These are phyloP conservation scores for Bombus huntii DNA, from an alignment of 1,140 invertebrate species.

Conservation along the genomic window DNA sequence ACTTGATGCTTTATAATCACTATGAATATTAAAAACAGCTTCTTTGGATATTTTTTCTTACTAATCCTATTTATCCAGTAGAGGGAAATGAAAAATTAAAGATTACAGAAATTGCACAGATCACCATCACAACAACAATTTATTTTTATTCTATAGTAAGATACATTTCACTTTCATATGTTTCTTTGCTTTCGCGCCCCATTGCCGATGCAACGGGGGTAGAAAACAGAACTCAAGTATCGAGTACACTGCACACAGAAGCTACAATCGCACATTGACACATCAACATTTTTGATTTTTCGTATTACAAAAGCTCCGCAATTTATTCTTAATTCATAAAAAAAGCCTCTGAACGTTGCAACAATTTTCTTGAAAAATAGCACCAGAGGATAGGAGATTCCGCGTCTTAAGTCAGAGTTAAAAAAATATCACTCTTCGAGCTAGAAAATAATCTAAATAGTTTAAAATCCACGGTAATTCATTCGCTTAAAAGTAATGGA, in stretches of 20 bases:
- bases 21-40: background rate
- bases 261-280: constrained; percentile 11
- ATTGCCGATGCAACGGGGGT: background rate
- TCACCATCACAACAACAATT: background rate
- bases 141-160: constrained; percentile 1
- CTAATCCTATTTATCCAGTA: background rate
- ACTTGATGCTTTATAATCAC: background rate
- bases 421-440: background rate
- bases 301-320: background rate
- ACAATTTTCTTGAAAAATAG: constrained; percentile 1
- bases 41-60: background rate
- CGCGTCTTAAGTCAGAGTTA: background rate
- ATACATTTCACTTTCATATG: constrained; percentile 26
- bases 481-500: constrained; percentile 31
- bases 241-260: constrained; percentile 14
- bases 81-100: background rate
- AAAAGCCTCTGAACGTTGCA: background rate
- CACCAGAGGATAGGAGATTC: constrained; percentile 3
- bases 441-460: constrained; percentile 6
- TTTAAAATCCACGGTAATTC: background rate
- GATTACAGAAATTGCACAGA: background rate
- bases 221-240: no score
- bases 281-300: background rate
- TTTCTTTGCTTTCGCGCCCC: background rate
- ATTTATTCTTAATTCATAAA: background rate